Conservation (phyloP, 2,797 vertebrate species). For the Gobio occitaniae region DNA sequence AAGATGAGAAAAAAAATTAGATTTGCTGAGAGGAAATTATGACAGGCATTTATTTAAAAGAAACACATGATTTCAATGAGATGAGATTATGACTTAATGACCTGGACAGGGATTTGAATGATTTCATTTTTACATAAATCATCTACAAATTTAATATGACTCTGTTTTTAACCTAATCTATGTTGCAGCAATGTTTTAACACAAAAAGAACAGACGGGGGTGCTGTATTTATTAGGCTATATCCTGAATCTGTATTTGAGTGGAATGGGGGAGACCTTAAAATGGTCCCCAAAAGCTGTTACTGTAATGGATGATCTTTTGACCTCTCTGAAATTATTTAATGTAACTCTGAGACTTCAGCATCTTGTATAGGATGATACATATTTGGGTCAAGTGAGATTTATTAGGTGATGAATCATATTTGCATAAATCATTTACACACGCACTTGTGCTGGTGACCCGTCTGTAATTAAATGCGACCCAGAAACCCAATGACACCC, state of each 20-base stretch:
- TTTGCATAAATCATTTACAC: neutral
- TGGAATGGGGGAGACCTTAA: neutral
- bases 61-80: too few relatives aligned
- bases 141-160: neutral
- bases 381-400: slow-evolving; percentile 20
- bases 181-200: slow-evolving; percentile 6
- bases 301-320: neutral
- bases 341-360: slow-evolving; percentile 9
- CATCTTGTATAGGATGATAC: neutral
- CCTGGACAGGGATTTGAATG: neutral
- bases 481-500: slow-evolving; percentile 19
- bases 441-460: neutral
- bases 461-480: slow-evolving; percentile 21
- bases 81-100: neutral
- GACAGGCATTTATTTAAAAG: neutral
- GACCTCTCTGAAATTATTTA: neutral
- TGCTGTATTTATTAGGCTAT: slow-evolving; percentile 17
- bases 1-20: neutral
- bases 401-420: slow-evolving; percentile 20
- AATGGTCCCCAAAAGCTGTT: neutral
- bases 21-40: neutral
- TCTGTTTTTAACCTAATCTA: neutral
- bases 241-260: neutral
- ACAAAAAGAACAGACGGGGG: slow-evolving; percentile 36
- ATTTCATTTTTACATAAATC: neutral